Evolutionary conservation across 2,113 vertebrate genomes (phyloP), one percentile per base, ranked within the genome.

Genomic region (Microtus oregoni): DNA sequence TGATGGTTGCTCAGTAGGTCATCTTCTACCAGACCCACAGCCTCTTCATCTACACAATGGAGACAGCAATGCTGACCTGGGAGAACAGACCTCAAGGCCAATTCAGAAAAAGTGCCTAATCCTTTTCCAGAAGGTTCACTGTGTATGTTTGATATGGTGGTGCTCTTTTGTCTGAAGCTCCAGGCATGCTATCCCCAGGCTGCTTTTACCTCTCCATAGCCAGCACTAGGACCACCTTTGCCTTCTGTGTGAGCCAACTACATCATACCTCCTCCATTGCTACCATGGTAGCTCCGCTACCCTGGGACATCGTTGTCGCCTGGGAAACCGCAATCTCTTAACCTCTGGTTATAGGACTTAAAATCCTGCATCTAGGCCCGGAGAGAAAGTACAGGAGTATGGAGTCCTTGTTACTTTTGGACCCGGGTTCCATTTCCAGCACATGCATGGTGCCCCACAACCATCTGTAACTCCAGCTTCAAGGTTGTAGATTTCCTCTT

Each of bases 111-210:
- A 0, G 0, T 24, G 85, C 13, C 26, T 13, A 35, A 68, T 15
- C 50, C 30, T 89, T 72, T 52, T 55, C 70, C 0, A 0, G 0
- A 24, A 19, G 15, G 14, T 8, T 32, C 35, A 0, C 32, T 30
- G 26, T 41, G 28, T 6, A 44, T 5, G 76, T 86, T 70, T 41
- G 20, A 68, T 2, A 1, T 5, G 38, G 44, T 35, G 30, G 52
- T 20, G 8, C 14, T 32, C n/a, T 1, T 85, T 50, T 61, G 52
- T 55, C 3, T 15, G 9, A 41, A 55, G 44, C 2, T 91, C 44
- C 65, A 91, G 58, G 8, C 10, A 12, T 28, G 11, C 76, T 26
- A 22, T 61, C 32, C n/a, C 70, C 26, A 22, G 2, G 28, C 17
- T 10, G 1, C 50, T 10, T 9, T 75, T 55, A 76, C 81, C 47